These are phyloP conservation scores for Drosophila nasuta DNA, from an alignment of 1,140 invertebrate species.

Conservation along the genomic window DNA sequence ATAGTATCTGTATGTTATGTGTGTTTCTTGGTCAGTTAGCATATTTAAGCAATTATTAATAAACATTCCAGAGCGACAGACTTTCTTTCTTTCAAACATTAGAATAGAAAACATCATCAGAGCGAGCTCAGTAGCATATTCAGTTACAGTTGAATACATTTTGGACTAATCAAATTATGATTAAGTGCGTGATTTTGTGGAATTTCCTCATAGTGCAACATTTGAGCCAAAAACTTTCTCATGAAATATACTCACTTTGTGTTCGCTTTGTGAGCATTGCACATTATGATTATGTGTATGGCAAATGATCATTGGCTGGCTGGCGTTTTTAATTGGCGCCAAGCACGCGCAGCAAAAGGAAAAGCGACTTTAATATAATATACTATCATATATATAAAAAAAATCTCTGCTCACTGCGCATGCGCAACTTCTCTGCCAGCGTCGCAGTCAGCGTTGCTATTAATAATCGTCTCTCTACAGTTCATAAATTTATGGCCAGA, in stretches of 20 bases:
- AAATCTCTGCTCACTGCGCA: conserved; percentile 38
- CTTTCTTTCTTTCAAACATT: conserved; percentile 3
- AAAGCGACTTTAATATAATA: conserved; percentile 38
- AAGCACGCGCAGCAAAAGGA: conserved; percentile 59
- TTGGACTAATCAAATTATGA: conserved; percentile 32
- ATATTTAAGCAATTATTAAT: background rate
- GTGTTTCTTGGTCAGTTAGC: background rate
- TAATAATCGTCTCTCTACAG: conserved; percentile 57
- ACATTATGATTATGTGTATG: conserved; percentile 38
- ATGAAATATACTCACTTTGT: conserved; percentile 30
- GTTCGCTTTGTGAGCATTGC: conserved; percentile 47
- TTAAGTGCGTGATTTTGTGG: conserved; percentile 41
- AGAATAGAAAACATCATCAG: background rate
- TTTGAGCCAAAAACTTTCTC: conserved; percentile 48
- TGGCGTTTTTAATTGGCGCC: conserved; percentile 48
- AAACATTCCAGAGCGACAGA: too few species aligned
- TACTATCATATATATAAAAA: too few species aligned
- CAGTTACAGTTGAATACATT: conserved; percentile 27
- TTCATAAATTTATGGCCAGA: conserved; percentile 57
- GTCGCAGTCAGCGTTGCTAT: conserved; percentile 20
- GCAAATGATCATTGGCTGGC: conserved; percentile 39
- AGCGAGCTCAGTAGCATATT: background rate
- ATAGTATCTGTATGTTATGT: background rate
- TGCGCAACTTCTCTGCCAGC: conserved; percentile 30
- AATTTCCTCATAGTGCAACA: conserved; percentile 19